Conservation (phyloP, 92 coral and sea anemone species). For the Zoanthus solanderi region DNA sequence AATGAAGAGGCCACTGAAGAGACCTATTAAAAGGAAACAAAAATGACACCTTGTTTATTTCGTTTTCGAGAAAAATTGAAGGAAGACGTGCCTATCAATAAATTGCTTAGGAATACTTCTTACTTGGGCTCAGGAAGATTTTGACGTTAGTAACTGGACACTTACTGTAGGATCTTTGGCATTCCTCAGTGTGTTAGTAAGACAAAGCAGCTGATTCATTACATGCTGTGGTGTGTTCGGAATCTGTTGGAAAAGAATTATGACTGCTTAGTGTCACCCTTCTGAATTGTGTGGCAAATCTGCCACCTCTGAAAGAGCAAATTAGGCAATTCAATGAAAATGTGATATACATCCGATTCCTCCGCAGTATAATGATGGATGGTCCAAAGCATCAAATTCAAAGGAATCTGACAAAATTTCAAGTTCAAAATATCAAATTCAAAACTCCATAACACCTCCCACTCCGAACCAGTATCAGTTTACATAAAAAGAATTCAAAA, state of each 20-base stretch:
- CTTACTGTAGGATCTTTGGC: slow-evolving; percentile 89
- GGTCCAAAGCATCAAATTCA: too few species aligned
- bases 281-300: neutral
- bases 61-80: neutral
- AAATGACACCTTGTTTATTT: neutral
- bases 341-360: too few species aligned
- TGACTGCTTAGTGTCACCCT: neutral
- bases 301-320: too few species aligned
- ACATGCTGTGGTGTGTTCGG: slow-evolving; percentile 78
- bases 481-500: too few species aligned
- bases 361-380: too few species aligned
- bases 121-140: neutral
- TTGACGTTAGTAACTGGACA: neutral
- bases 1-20: slow-evolving; percentile 92
- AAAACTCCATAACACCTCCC: too few species aligned
- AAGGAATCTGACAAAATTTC: too few species aligned
- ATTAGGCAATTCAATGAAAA: too few species aligned
- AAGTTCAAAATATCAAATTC: too few species aligned
- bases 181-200: slow-evolving; percentile 79
- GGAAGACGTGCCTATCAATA: neutral
- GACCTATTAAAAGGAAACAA: slow-evolving; percentile 57
- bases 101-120: neutral
- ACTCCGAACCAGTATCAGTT: too few species aligned
- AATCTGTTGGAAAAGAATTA: slow-evolving; percentile 52
- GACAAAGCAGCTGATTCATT: slow-evolving; percentile 79